Base-by-base conservation (phyloP, 2,113 vertebrate species). In the Chionis minor region DNA sequence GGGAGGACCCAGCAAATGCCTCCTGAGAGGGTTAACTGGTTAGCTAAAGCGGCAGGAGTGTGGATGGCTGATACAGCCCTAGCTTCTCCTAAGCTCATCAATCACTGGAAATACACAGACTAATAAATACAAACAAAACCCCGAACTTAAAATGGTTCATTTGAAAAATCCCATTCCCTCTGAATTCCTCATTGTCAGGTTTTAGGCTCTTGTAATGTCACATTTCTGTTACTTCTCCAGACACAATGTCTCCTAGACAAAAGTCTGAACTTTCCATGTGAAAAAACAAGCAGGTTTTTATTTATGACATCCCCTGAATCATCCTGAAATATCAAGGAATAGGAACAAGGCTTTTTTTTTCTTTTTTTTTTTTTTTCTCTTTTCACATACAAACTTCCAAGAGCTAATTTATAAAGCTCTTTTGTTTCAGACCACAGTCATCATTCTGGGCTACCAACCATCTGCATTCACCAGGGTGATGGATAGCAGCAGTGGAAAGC, bases 401-500 rank as follows among this genome's bases (percentile, higher is more conserved):
- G 87, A 90, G n/a, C 78, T 93, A 49, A 87, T 93, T 94, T 96
- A 73, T 83, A 78, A 77, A 88, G 88, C 71, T 88, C 32, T 86
- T 88, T 91, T 94, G 61, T 94, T 92, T 90, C 74, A 83, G n/a
- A 35, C 47, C 49, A 58, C 42, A 47, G 63, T 51, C 56, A 52
- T 91, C 91, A 74, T 93, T 70, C 79, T 74, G 80, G 47, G 82
- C 86, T 86, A 35, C 75, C 69, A 90, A 90, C 45, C 61, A 86
- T 80, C 90, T 7, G 13, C 2, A 8, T 70, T 94, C 71, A 42
- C 71, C 51, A 45, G 8, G 10, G 82, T 66, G 63, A 66, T 81
- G 85, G 85, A 45, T 94, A 84, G 73, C 63, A 63, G 74, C 90
- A 88, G 78, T 6, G 0, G 88, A 92, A 96, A 75, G 82, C 82